Percentiles rank a stretch among this genome's conserved stretches.
Evolutionary conservation across 2,888 invertebrate genomes (phyloP).

Genomic region (Psylliodes chrysocephalus): DNA sequence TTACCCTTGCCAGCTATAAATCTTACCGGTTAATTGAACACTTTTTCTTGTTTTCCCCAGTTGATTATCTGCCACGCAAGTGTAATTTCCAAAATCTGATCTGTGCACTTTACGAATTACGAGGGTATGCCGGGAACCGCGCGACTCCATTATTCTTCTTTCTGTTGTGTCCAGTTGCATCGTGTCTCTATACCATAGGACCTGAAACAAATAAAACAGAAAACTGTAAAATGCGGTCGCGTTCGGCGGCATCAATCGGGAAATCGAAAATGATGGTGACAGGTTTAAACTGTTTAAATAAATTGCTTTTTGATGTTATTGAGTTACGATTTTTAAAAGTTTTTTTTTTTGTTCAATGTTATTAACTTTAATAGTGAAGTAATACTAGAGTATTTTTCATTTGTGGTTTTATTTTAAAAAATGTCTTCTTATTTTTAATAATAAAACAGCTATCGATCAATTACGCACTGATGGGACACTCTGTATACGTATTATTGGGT

Average conservation of each 20-base stretch:
- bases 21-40: conserved; percentile 72
- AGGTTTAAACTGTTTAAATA: conserved; percentile 16
- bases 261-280: conserved; percentile 4
- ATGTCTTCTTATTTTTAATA: too few relatives aligned
- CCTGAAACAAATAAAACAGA: conserved; percentile 61
- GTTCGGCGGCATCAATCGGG: conserved; percentile 9
- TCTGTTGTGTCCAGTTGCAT: conserved; percentile 76
- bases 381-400: too few relatives aligned
- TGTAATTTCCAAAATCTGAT: conserved; percentile 77
- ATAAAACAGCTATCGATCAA: too few relatives aligned
- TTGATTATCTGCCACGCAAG: conserved; percentile 76
- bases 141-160: conserved; percentile 73
- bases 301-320: conserved; percentile 11
- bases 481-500: too few relatives aligned
- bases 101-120: conserved; percentile 75
- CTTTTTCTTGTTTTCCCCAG: conserved; percentile 74
- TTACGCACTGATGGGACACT: too few relatives aligned
- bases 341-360: neutral
- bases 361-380: too few relatives aligned
- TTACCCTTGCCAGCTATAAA: conserved; percentile 46
- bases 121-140: conserved; percentile 74
- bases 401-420: too few relatives aligned
- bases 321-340: neutral
- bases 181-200: conserved; percentile 75
- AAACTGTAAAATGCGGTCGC: conserved; percentile 5